Percentiles rank a stretch among this genome's conserved stretches.
phyloP scores from a whole-genome alignment of 30 jellyfish, hydroid and myxozoan species.

The Clytia hemisphaerica region DNA sequence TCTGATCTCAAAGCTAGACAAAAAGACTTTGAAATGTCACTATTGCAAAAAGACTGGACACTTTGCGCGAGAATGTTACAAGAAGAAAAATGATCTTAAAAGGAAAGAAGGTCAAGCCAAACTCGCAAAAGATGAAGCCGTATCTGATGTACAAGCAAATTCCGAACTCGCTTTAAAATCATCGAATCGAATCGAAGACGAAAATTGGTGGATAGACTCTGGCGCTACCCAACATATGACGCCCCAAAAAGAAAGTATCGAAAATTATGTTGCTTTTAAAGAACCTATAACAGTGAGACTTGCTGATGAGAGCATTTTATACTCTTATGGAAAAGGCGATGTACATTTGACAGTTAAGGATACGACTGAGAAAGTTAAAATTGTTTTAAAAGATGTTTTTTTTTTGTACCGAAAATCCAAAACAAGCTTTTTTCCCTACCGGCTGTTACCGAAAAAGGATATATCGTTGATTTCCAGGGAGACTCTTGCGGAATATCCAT shows the following conservation, averaged over 20 bases:
- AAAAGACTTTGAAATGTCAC: slow-evolving; percentile 13
- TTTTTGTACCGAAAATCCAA: slow-evolving; percentile 25
- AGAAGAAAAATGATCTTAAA: slow-evolving; percentile 24
- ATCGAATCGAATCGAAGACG: neutral
- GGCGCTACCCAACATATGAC: slow-evolving; percentile 50
- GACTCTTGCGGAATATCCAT: no score
- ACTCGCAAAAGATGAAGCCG: neutral
- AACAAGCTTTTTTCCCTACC: slow-evolving; percentile 22
- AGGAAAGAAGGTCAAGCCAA: neutral
- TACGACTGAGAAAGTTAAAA: slow-evolving; percentile 23
- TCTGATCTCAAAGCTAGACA: neutral
- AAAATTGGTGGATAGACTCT: slow-evolving; percentile 42
- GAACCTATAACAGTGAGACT: no score
- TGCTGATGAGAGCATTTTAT: slow-evolving; percentile 28
- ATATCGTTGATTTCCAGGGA: no score
- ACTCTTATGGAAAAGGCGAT: slow-evolving; percentile 38
- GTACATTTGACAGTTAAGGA: neutral
- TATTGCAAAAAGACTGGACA: slow-evolving; percentile 46
- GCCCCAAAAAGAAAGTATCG: slow-evolving; percentile 25
- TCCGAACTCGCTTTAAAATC: no score
- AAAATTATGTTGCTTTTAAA: no score
- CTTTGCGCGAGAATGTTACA: slow-evolving; percentile 35
- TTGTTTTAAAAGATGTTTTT: slow-evolving; percentile 29
- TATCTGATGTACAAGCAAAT: no score
- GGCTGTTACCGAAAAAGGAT: slow-evolving; percentile 35